Conservation (phyloP, 2,888 invertebrate genomes). For the Synergus laeviventris region DNA sequence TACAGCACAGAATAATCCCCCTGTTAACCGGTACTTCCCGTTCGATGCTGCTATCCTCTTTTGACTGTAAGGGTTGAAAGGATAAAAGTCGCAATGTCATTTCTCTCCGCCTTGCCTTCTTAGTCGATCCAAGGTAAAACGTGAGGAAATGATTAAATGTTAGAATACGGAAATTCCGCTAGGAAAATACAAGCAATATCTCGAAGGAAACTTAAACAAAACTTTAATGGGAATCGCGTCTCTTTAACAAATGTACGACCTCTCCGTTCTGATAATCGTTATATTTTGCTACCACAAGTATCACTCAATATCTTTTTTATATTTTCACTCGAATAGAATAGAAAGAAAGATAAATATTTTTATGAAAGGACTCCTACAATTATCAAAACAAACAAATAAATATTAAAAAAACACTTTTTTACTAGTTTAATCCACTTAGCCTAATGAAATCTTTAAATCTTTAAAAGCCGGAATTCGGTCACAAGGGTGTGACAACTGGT, state of each 20-base stretch:
- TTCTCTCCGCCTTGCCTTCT: background rate
- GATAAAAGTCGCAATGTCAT: slow-evolving; percentile 36
- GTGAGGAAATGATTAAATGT: slow-evolving; percentile 36
- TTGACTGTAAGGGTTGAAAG: background rate
- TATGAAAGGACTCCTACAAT: no score
- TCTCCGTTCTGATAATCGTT: slow-evolving; percentile 3
- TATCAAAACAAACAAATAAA: no score
- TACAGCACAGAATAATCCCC: slow-evolving; percentile 58
- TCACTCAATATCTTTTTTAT: background rate
- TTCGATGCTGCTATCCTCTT: slow-evolving; percentile 40
- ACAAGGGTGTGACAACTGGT: slow-evolving; percentile 15
- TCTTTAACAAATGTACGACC: slow-evolving; percentile 13
- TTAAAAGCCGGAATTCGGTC: background rate
- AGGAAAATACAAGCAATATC: slow-evolving; percentile 31
- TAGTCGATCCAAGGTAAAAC: slow-evolving; percentile 20
- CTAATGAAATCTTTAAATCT: slow-evolving; percentile 9
- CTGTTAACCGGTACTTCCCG: slow-evolving; percentile 56
- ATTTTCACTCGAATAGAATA: background rate
- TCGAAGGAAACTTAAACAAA: slow-evolving; percentile 23
- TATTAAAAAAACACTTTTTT: background rate
- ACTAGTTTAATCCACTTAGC: background rate
- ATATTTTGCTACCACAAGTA: slow-evolving; percentile 19
- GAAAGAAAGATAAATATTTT: no score
- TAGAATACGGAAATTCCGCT: slow-evolving; percentile 24
- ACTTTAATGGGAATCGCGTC: slow-evolving; percentile 33